Evolutionary conservation across 1,140 invertebrate species (phyloP).

Genomic region (Oryctes rhinoceros): DNA sequence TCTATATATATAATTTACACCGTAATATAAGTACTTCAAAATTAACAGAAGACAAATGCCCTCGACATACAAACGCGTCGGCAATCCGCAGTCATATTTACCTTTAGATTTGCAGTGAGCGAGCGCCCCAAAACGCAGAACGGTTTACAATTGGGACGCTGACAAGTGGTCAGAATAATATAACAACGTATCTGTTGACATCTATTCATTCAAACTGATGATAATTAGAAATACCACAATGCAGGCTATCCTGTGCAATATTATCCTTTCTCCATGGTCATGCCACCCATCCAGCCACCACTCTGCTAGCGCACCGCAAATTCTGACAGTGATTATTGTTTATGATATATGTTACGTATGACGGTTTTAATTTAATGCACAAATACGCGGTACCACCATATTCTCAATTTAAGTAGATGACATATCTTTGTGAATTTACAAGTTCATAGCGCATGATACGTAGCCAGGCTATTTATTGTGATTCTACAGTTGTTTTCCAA

Average conservation of each 20-base stretch:
- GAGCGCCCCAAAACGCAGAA: slow-evolving; percentile 28
- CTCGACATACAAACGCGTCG: slow-evolving; percentile 2
- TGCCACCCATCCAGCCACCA: not conserved
- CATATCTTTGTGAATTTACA: slow-evolving; percentile 16
- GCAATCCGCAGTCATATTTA: slow-evolving; percentile 41
- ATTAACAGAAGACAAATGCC: slow-evolving; percentile 38
- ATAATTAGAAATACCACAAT: slow-evolving; percentile 46
- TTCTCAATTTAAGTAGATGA: slow-evolving; percentile 12
- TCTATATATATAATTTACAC: no score
- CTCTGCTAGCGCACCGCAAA: not conserved
- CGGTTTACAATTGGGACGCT: slow-evolving; percentile 41
- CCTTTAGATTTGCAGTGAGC: slow-evolving; percentile 16
- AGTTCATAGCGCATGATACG: not conserved
- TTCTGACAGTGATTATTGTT: slow-evolving; percentile 38
- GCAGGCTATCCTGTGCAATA: slow-evolving; percentile 38
- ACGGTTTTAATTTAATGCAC: slow-evolving; percentile 31
- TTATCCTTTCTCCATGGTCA: slow-evolving; percentile 29
- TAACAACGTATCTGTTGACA: slow-evolving; percentile 41
- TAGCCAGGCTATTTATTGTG: not conserved
- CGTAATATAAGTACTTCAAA: not conserved
- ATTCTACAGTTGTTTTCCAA: no score
- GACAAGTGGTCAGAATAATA: slow-evolving; percentile 44
- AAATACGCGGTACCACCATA: slow-evolving; percentile 6
- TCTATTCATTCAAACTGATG: slow-evolving; percentile 44
- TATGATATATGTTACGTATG: slow-evolving; percentile 33